Base-by-base conservation (phyloP, 2,888 invertebrate genomes). In the Cepaea hortensis region DNA sequence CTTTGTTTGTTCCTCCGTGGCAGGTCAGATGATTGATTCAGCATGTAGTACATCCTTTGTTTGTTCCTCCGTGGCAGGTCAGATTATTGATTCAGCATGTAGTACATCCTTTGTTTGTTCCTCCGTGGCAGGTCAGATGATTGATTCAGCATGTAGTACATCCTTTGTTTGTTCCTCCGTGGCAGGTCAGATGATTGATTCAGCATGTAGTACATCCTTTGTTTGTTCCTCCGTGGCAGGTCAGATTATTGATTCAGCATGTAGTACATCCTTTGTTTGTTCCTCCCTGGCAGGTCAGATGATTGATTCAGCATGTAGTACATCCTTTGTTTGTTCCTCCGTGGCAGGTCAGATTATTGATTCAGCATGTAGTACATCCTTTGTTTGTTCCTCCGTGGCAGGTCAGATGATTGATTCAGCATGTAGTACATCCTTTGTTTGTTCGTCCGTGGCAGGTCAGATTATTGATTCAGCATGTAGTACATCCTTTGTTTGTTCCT, bases 91-190 rank as follows among this genome's bases (percentile, higher is more conserved):
- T 55, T 35, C 35, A 35, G 0, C 35, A 35, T 35, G 35, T 35
- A 35, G 35, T 35, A 35, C 35, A 35, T 35, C 35, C 35, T 35
- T 35, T 35, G 35, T 35, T 0, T 35, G 35, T 35, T 35, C 35
- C 35, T 91, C 90, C 4, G 84, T 93, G 6, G 91, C 90, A 88
- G 93, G 93, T 93, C 50, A 85, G 65, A 5, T 35, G 46, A 46
- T 68, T 4, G 55, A 55, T 55, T 35, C 35, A 35, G 0, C 35
- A 35, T 35, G 35, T 35, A 35, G 35, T 35, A 35, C 35, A 35
- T 35, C 35, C 35, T 35, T 35, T 35, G 35, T 35, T 0, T 35
- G 35, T 35, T 35, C 35, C 35, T 91, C 90, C 4, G 84, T 93
- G 6, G 91, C 90, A 88, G 93, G 93, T 93, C 50, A 85, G 65